These are phyloP conservation scores for Vireo griseus DNA, from an alignment of 2,797 vertebrate genomes.

Conservation along the genomic window DNA sequence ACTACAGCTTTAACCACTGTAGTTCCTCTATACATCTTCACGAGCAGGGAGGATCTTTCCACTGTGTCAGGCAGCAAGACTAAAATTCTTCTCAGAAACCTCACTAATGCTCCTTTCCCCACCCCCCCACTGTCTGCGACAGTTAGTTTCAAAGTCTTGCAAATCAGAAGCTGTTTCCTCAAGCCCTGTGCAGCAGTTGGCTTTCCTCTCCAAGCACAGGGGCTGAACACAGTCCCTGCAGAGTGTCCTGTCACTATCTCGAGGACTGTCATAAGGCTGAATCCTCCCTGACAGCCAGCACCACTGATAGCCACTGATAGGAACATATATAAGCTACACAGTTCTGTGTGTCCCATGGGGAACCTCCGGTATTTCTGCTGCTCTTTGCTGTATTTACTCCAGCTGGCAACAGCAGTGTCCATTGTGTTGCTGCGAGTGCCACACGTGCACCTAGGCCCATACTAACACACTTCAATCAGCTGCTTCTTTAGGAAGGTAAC, in stretches of 20 bases:
- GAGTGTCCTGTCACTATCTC: not conserved
- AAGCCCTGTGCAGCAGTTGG: not conserved
- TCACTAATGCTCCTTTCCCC: not conserved
- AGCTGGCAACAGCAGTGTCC: not conserved
- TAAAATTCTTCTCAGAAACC: not conserved
- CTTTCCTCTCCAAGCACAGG: not conserved
- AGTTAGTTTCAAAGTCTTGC: not conserved
- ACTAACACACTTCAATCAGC: not conserved
- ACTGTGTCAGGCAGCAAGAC: not conserved
- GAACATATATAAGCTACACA: accelerated
- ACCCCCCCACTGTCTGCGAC: not conserved
- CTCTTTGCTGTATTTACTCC: not conserved
- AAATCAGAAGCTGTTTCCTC: not conserved
- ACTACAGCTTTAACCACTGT: not conserved
- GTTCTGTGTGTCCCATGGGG: not conserved
- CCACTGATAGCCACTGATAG: not conserved
- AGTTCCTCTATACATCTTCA: not conserved
- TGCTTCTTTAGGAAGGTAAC: not conserved
- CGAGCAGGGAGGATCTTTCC: not conserved
- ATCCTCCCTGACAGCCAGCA: not conserved
- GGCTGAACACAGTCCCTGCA: not conserved
- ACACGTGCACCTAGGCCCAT: not conserved
- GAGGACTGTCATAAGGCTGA: not conserved
- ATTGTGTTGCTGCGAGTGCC: not conserved
- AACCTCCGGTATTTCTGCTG: not conserved